These are phyloP conservation scores for Microplitis deprimator DNA, from an alignment of 2,888 invertebrate genomes.

Conservation along the genomic window DNA sequence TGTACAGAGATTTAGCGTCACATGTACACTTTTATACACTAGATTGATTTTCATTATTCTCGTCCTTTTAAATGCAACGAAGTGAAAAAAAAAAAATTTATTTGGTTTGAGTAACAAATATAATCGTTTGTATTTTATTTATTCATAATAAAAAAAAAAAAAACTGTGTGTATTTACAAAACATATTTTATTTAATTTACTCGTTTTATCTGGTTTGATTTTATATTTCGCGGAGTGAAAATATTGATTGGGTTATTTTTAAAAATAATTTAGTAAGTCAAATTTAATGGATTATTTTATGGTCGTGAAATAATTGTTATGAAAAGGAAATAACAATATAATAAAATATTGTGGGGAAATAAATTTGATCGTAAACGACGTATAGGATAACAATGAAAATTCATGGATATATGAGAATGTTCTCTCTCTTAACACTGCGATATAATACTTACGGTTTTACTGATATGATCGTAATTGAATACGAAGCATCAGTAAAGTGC, in stretches of 20 bases:
- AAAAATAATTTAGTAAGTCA: too few relatives aligned
- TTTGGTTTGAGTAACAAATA: background rate
- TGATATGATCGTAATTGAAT: constrained; percentile 1
- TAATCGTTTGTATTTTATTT: background rate
- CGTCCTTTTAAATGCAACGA: background rate
- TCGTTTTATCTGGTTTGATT: too few relatives aligned
- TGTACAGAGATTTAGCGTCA: background rate
- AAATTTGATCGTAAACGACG: too few relatives aligned
- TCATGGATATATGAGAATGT: background rate
- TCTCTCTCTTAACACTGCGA: background rate
- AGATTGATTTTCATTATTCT: background rate
- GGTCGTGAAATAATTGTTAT: too few relatives aligned
- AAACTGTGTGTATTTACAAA: background rate
- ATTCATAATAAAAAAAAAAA: background rate
- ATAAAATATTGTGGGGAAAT: too few relatives aligned
- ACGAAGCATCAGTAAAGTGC: background rate
- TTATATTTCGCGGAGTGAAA: too few relatives aligned
- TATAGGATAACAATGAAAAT: background rate
- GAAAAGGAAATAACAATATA: too few relatives aligned
- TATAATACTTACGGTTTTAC: background rate
- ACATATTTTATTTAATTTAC: background rate
- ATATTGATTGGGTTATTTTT: too few relatives aligned
- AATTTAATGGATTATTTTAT: too few relatives aligned
- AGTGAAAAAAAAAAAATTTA: too few relatives aligned
- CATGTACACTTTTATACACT: background rate